These are phyloP conservation scores for Andricus quercusramuli DNA, from an alignment of 2,888 invertebrate species.

Conservation along the genomic window DNA sequence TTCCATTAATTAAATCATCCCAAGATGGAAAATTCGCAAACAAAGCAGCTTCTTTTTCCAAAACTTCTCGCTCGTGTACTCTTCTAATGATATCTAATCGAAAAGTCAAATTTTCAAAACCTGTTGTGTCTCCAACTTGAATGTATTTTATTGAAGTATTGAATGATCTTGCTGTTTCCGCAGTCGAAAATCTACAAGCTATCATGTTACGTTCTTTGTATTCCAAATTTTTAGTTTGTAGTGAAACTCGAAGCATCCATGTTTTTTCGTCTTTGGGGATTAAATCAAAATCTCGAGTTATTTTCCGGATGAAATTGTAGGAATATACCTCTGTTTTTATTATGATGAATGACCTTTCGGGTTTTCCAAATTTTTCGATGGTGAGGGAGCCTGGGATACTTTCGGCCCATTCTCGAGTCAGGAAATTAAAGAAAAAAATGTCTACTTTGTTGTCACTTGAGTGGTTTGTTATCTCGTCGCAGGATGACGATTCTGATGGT, in stretches of 20 bases:
- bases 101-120: conserved; percentile 24
- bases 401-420: conserved; percentile 3
- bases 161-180: background rate
- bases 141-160: background rate
- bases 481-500: background rate
- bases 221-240: background rate
- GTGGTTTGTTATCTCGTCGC: background rate
- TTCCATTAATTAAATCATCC: conserved; percentile 10
- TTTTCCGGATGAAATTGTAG: conserved; percentile 12
- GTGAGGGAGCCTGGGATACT: background rate
- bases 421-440: background rate
- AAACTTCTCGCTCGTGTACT: background rate
- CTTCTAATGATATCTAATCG: background rate
- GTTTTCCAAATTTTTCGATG: conserved; percentile 6
- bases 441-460: background rate
- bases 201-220: conserved; percentile 11
- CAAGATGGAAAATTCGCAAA: background rate
- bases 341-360: background rate
- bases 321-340: conserved; percentile 7
- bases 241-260: conserved; percentile 14
- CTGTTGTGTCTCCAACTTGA: background rate
- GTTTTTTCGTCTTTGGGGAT: conserved; percentile 11
- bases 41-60: conserved; percentile 5
- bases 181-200: conserved; percentile 9
- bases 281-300: conserved; percentile 13